Evolutionary conservation across 2,113 vertebrate species (phyloP).

Genomic region (Sapajus apella): DNA sequence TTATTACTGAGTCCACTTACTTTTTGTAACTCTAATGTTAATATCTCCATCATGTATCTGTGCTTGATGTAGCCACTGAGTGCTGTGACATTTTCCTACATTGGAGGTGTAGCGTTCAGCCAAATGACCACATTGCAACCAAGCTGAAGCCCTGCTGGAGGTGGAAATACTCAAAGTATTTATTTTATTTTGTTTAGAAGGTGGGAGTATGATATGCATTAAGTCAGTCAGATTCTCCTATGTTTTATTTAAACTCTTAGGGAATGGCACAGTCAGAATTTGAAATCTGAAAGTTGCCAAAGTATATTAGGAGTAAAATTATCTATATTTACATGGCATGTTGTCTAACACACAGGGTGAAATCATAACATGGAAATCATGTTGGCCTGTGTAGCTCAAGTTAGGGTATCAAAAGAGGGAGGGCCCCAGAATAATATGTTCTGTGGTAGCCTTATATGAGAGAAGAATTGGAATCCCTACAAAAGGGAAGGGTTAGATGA

Average conservation of each 20-base stretch:
- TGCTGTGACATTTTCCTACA: neutral
- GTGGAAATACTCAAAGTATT: neutral
- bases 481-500: neutral
- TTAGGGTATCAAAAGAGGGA: neutral
- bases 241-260: neutral
- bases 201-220: neutral
- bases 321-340: neutral
- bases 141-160: neutral
- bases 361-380: neutral
- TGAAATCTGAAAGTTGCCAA: neutral
- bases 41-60: neutral
- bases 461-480: neutral
- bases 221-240: neutral
- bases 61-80: neutral
- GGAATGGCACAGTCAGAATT: neutral
- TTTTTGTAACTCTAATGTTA: neutral
- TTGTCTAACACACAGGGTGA: neutral
- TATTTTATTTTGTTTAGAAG: neutral
- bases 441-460: neutral
- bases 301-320: neutral
- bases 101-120: neutral
- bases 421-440: too few species aligned
- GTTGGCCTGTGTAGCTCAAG: neutral
- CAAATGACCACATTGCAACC: neutral
- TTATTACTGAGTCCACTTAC: neutral